These are phyloP conservation scores for Guaruba guarouba DNA, from an alignment of 2,113 vertebrate species.

Conservation along the genomic window DNA sequence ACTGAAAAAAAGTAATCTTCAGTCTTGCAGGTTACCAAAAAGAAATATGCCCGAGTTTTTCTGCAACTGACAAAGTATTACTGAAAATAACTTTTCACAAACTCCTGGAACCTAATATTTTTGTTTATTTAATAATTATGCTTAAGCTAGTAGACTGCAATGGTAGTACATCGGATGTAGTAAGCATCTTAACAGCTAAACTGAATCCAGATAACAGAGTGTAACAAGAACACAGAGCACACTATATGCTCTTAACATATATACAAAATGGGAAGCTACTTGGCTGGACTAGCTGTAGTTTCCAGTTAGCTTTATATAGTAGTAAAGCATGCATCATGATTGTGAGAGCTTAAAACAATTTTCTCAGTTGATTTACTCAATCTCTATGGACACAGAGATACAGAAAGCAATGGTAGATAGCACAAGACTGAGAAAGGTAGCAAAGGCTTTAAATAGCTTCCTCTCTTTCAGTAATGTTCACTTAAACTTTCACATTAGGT, in stretches of 20 bases:
- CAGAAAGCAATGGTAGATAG: neutral
- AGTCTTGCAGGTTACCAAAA: neutral
- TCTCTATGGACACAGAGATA: neutral
- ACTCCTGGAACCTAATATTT: neutral
- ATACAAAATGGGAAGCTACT: neutral
- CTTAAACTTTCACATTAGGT: neutral
- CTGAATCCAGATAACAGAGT: neutral
- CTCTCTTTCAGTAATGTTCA: neutral
- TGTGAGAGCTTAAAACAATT: neutral
- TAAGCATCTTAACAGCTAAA: neutral
- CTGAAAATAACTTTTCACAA: neutral
- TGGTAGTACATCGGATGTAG: neutral
- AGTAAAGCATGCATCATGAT: neutral
- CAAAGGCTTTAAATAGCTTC: slow-evolving; percentile 27
- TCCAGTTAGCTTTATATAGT: neutral
- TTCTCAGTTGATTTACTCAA: neutral
- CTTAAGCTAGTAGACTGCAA: neutral
- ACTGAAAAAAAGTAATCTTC: neutral
- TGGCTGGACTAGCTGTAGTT: neutral
- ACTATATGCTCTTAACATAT: neutral
- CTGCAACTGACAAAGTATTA: neutral
- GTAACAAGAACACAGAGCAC: neutral
- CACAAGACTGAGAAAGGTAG: neutral
- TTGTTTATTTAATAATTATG: neutral
- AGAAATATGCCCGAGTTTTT: neutral